Evolutionary conservation across 2,113 vertebrate genomes (phyloP), one percentile per base, ranked within the genome.

Genomic region (Thunnus maccoyii): DNA sequence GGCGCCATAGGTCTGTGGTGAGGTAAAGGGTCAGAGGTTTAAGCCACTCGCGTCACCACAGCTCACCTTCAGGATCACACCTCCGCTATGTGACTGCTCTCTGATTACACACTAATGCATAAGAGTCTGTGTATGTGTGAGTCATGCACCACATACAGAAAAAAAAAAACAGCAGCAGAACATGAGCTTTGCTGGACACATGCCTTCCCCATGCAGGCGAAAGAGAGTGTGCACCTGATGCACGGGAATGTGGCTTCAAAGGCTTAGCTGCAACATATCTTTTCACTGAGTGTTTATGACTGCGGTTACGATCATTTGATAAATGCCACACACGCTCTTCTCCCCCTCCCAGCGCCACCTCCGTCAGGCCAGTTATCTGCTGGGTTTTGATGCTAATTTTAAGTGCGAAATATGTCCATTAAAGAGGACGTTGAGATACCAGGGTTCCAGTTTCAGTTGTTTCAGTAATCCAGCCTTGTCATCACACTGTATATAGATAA

Each of bases 1-100:
- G 44, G 9, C 25, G 70, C 22, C 85, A 76, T 72, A 63, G 57
- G 65, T 72, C 5, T 30, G 77, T 0, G 13, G n/a, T 64, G 72
- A 78, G 71, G 62, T 80, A 76, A 76, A 51, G 78, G 82, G 82
- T 88, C 73, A 80, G 46, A 83, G 81, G 80, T 76, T 11, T 18
- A 32, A 64, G 41, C 20, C 44, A 15, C 52, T 61, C 3, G 44
- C 46, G 58, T 75, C 77, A 56, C 64, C 32, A 9, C 73, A 60
- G 71, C 22, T 62, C 62, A 70, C 67, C 69, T 80, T 78, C 48
- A 47, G 55, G 25, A 73, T 47, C 52, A 72, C 72, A 80, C 52
- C 50, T 76, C 68, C 1, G 8, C 51, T 55, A 17, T 76, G 50
- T 75, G 68, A 65, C 63, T 1, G 4, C 61, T 64, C 75, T 84